A percentile compares a stretch with the other conserved stretches of the same genome.
Conservation (phyloP, 2,113 vertebrate genomes). For the Gopherus evgoodei region DNA sequence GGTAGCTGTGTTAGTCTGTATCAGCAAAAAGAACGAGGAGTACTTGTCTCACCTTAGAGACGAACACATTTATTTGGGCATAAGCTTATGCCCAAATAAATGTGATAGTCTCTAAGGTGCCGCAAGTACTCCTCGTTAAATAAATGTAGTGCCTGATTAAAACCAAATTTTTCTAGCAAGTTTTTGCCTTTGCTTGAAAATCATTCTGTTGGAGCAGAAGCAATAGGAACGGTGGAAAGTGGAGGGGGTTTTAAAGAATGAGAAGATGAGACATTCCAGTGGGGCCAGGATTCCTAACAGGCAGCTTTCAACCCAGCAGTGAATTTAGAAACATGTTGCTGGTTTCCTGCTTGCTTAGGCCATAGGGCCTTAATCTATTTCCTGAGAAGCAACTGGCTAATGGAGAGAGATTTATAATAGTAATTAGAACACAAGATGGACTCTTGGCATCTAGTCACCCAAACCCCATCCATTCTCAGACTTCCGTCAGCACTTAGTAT, state of each 20-base stretch:
- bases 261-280: not conserved
- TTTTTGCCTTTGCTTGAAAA: too few species aligned
- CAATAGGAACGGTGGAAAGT: not conserved
- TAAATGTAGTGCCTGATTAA: not conserved
- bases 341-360: conserved; percentile 42
- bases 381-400: conserved; percentile 40
- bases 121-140: not conserved
- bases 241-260: not conserved
- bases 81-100: too few species aligned
- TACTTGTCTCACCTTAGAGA: too few species aligned
- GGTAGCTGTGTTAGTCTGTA: too few species aligned
- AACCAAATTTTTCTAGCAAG: not conserved
- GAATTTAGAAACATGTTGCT: conserved; percentile 15
- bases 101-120: too few species aligned
- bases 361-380: conserved; percentile 33
- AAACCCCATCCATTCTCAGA: not conserved
- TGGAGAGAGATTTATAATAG: conserved; percentile 49
- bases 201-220: not conserved
- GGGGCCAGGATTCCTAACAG: conserved; percentile 14
- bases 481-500: not conserved
- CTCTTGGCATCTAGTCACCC: not conserved
- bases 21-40: too few species aligned
- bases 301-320: conserved; percentile 17
- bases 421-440: not conserved
- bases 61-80: too few species aligned